Evolutionary conservation across 2,797 vertebrate species (phyloP).

Genomic region (Coendou prehensilis): DNA sequence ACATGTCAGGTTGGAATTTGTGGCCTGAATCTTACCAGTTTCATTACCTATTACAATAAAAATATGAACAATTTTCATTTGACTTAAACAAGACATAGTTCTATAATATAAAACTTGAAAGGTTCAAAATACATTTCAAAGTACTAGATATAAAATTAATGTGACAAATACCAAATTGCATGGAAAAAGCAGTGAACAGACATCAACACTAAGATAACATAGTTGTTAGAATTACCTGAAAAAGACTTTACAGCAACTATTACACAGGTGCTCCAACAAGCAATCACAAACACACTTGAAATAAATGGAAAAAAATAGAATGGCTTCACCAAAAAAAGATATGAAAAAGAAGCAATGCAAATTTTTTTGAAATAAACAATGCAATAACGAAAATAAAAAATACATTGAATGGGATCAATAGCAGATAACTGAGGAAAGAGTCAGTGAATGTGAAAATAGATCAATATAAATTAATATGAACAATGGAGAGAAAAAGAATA

Average conservation of each 20-base stretch:
- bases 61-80: slow-evolving; percentile 15
- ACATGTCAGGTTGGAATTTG: background rate
- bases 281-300: slow-evolving; percentile 27
- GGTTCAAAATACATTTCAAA: background rate
- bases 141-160: background rate
- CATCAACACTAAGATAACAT: background rate
- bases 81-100: background rate
- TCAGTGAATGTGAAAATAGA: background rate
- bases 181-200: background rate
- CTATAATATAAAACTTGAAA: background rate
- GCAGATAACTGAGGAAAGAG: background rate
- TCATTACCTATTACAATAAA: background rate
- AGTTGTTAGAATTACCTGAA: background rate
- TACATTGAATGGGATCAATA: background rate
- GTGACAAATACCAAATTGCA: slow-evolving; percentile 1
- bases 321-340: background rate
- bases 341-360: background rate
- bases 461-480: background rate
- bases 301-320: slow-evolving; percentile 16
- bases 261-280: background rate
- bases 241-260: background rate
- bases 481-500: background rate
- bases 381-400: background rate
- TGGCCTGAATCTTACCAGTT: background rate
- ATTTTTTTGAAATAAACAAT: background rate